Base-by-base conservation (phyloP, 2,797 vertebrate species). In the Nyctalus aviator region DNA sequence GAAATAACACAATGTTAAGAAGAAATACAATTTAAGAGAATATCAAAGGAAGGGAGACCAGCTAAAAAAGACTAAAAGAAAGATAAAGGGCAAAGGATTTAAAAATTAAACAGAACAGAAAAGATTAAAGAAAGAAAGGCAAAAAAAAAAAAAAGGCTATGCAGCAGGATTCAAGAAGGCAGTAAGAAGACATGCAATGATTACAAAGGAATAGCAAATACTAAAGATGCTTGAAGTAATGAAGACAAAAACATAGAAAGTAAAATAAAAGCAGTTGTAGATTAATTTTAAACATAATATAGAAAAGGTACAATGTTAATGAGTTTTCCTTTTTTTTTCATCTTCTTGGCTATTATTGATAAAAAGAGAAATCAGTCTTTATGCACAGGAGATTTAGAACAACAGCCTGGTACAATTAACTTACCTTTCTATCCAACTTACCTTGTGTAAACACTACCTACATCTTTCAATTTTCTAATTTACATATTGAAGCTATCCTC, bases 41-140 rank as follows among this genome's bases (percentile, higher is more conserved):
- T 98, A 98, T 98, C 98, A 98, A 98, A 98, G 96, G 87, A 97
- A 96, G 93, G 77, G 96, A 97, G 96, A 98, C 88, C 81, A 96
- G 95, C 96, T 97, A 97, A 98, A 97, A 98, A 98, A 97, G 97
- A 96, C 96, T 86, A 84, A 96, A 97, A 97, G 88, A 98, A 98
- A 98, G 98, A 98, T 98, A 98, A 98, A 98, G 97, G 96, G 96
- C 94, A 98, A 97, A 96, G 97, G 96, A 98, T 98, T 98, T 98
- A 97, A 98, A 98, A 98, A 98, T 98, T 98, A 97, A 98, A 98
- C 97, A 98, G 95, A 97, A 97, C 95, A 90, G 82, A 97, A 98
- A 97, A 98, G 97, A 98, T 98, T 98, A 98, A 97, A 98, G 97
- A 97, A 97, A 97, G 90, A 98, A 98, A 97, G 91, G 96, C 96